Percentiles rank a stretch among this genome's conserved stretches.
These are phyloP conservation scores for Salpingus planirostris DNA, from an alignment of 2,888 invertebrate species.

Conservation along the genomic window DNA sequence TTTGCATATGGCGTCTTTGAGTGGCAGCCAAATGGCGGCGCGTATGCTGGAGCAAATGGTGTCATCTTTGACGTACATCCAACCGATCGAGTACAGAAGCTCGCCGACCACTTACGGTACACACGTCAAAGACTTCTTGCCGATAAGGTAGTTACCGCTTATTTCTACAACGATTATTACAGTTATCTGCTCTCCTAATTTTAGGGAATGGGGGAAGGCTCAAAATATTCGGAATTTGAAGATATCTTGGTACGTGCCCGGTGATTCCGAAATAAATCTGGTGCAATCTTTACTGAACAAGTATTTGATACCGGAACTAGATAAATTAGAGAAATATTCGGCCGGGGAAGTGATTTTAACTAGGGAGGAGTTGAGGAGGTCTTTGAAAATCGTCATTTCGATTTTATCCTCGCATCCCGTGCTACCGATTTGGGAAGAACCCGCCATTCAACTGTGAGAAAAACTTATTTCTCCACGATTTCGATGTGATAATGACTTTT, in stretches of 20 bases:
- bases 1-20: constrained; percentile 58
- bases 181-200: too few relatives aligned
- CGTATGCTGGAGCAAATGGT: constrained; percentile 53
- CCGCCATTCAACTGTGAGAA: constrained; percentile 45
- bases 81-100: constrained; percentile 55
- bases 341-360: constrained; percentile 46
- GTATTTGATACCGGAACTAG: constrained; percentile 58
- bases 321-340: constrained; percentile 50
- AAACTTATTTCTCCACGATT: background rate
- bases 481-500: constrained; percentile 1
- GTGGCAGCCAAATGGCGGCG: constrained; percentile 55
- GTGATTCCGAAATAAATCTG: constrained; percentile 55
- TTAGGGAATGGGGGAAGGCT: constrained; percentile 73
- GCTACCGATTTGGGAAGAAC: constrained; percentile 63
- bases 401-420: constrained; percentile 57
- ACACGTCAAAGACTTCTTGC: constrained; percentile 59
- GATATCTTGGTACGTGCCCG: constrained; percentile 72
- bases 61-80: constrained; percentile 51
- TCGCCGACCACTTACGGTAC: constrained; percentile 51
- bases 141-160: constrained; percentile 59
- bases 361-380: constrained; percentile 58
- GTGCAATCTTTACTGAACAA: constrained; percentile 56
- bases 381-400: constrained; percentile 58
- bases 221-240: constrained; percentile 55
- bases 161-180: too few relatives aligned